A percentile compares a stretch with the other conserved stretches of the same genome.
Conservation (phyloP, 2,113 vertebrate species). For the Mystacornis crossleyi region DNA sequence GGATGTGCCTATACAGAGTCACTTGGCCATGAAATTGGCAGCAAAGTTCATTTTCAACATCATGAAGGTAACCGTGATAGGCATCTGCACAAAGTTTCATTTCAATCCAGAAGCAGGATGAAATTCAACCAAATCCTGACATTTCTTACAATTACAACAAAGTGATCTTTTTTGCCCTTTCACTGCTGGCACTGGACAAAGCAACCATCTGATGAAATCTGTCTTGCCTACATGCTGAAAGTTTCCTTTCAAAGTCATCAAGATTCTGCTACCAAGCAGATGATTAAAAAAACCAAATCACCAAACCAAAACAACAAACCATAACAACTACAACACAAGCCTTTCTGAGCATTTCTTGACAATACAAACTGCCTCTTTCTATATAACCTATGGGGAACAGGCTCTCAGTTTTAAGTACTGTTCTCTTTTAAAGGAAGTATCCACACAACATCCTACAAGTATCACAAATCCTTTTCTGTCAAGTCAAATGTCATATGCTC, state of each 20-base stretch:
- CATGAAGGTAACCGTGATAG: neutral
- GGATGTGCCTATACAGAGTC: neutral
- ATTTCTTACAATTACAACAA: neutral
- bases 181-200: neutral
- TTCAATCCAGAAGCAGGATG: neutral
- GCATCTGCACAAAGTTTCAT: neutral
- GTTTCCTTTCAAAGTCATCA: neutral
- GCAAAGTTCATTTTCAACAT: neutral
- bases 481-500: neutral
- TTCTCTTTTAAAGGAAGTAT: neutral
- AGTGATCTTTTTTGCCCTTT: neutral
- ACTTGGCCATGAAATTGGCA: neutral
- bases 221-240: neutral
- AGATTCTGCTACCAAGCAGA: neutral
- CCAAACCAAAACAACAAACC: neutral
- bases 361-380: neutral
- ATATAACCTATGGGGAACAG: neutral
- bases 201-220: neutral
- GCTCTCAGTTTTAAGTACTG: neutral
- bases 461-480: neutral
- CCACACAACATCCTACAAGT: neutral
- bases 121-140: neutral
- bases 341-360: neutral
- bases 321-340: neutral
- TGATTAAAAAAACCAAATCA: neutral